Percentiles rank a stretch among this genome's conserved stretches.
phyloP scores from a whole-genome alignment of 2,797 vertebrate species.

The Scolopax rusticola region DNA sequence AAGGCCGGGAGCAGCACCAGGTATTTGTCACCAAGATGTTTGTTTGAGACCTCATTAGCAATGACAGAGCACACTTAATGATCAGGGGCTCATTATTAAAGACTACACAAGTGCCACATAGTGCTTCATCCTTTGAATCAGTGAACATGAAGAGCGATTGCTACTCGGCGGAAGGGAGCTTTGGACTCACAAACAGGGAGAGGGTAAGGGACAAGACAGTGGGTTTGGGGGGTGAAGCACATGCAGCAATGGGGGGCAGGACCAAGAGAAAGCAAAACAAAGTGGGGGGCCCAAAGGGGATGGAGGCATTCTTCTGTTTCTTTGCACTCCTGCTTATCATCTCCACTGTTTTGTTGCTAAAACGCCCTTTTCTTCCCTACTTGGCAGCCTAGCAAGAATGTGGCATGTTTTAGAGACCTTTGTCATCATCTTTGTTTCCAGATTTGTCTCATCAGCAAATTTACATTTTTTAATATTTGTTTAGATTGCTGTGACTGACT shows the following conservation, averaged over 20 bases:
- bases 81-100: not conserved
- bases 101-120: not conserved
- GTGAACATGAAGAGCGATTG: not conserved
- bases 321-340: not conserved
- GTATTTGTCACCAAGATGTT: not conserved
- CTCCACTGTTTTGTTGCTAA: not conserved
- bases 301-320: not conserved
- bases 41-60: not conserved
- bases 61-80: not conserved
- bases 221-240: not conserved
- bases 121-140: too few relatives aligned
- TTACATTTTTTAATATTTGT: not conserved
- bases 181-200: not conserved
- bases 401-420: not conserved
- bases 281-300: accelerated
- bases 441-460: conserved; percentile 1
- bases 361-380: not conserved
- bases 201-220: not conserved
- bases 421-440: not conserved
- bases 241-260: not conserved
- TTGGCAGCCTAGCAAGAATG: not conserved
- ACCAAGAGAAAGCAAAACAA: not conserved
- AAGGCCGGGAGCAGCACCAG: not conserved
- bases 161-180: not conserved
- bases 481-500: not conserved